Evolutionary conservation across 2,888 invertebrate genomes (phyloP), one percentile per base, ranked within the genome.

Genomic region (Tenthredo notha): DNA sequence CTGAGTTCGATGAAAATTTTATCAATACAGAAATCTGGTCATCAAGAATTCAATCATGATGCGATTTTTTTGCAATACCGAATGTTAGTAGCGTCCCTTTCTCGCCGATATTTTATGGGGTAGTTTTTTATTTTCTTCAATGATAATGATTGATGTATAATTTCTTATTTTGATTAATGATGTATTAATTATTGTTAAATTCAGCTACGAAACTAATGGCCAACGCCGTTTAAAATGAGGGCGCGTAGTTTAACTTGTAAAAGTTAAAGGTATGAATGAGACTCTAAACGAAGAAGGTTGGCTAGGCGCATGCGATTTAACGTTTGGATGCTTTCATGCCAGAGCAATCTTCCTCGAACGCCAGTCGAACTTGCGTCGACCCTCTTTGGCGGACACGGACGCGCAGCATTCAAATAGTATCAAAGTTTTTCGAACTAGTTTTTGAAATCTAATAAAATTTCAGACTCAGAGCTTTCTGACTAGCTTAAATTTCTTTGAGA

Each of bases 251-350:
- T n/a, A 29, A 67, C 61, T 50, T 67, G 70, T 67, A 83, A 47
- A 67, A 70, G 43, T 15, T 21, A 33, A 47, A 70, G 70, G 83
- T 70, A 83, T 83, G 83, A 83, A 83, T 83, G 83, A 50, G 70
- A 65, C 2, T 61, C 18, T 33, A 67, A 83, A 83, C 65, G 67
- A 18, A 67, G 47, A 70, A 82, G 83, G 67, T 83, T 21, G 83
- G 47, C 67, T 47, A 83, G 83, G 83, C 83, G 83, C 83, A 83
- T 83, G 83, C 83, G 83, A 70, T 70, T 70, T 67, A 70, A 83
- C 70, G 83, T 83, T 83, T 67, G 29, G 83, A 80, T 70, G 83
- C 83, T 83, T 65, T 40, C 67, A 67, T 33, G 67, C 83, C 83
- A 70, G 83, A 70, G 67, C 83, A 70, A 83, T 83, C 83, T 83